phyloP scores from a whole-genome alignment of 2,888 invertebrate species.

The Cepaea hortensis region DNA sequence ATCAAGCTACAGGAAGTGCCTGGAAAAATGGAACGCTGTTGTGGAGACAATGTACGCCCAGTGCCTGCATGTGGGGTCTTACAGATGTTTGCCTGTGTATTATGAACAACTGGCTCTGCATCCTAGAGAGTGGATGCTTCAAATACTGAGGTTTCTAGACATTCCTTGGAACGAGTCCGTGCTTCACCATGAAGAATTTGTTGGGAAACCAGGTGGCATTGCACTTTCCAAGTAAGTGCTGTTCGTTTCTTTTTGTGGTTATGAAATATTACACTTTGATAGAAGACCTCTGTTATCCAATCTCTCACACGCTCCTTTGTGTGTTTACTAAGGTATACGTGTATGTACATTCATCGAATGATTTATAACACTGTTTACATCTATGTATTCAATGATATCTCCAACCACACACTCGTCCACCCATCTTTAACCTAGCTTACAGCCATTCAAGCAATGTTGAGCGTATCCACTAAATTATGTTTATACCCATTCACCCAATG shows the following conservation, averaged over 20 bases:
- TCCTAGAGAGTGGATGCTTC: slow-evolving; percentile 90
- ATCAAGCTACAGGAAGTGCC: slow-evolving; percentile 91
- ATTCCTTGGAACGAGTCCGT: slow-evolving; percentile 96
- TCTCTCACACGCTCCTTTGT: too few species aligned
- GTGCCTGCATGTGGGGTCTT: slow-evolving; percentile 68
- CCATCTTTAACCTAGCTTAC: too few species aligned
- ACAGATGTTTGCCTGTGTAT: slow-evolving; percentile 89
- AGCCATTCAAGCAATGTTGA: too few species aligned
- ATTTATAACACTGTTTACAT: not conserved
- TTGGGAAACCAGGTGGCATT: slow-evolving; percentile 95
- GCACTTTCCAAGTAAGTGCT: slow-evolving; percentile 90
- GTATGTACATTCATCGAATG: too few species aligned
- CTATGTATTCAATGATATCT: too few species aligned
- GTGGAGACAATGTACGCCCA: slow-evolving; percentile 88
- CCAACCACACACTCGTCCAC: too few species aligned
- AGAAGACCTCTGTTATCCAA: too few species aligned
- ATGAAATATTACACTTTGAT: too few species aligned
- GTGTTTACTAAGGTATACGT: too few species aligned
- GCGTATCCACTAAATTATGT: too few species aligned
- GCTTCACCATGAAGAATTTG: slow-evolving; percentile 96
- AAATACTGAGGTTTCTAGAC: slow-evolving; percentile 90
- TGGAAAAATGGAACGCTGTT: slow-evolving; percentile 97
- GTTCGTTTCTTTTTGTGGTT: not conserved
- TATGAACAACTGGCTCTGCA: slow-evolving; percentile 98
- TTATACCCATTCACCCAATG: too few species aligned